Evolutionary conservation across 2,113 vertebrate genomes (phyloP).

Genomic region (Nansenia antarctica): DNA sequence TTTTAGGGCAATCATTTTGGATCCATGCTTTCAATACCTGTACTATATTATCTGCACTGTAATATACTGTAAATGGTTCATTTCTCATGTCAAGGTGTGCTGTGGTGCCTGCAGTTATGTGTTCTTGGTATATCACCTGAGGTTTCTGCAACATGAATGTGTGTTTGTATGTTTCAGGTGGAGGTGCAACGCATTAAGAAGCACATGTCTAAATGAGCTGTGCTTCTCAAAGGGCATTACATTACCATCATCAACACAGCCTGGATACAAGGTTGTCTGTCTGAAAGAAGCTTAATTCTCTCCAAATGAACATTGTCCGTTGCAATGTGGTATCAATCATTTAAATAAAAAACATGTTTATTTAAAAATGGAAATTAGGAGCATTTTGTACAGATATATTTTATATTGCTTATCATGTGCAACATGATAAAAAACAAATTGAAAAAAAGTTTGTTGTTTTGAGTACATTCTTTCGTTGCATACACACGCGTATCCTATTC

Average conservation of each 20-base stretch:
- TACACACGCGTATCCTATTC: neutral
- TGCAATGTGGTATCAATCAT: neutral
- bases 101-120: neutral
- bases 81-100: neutral
- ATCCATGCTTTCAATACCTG: too few species aligned
- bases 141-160: constrained; percentile 27
- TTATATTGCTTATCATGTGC: constrained; percentile 1
- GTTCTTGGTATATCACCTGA: neutral
- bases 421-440: neutral
- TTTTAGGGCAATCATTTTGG: too few species aligned
- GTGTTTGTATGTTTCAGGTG: constrained; percentile 76
- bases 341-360: neutral
- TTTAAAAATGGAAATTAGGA: neutral
- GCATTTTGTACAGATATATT: neutral
- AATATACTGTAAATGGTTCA: neutral
- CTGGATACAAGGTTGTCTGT: neutral
- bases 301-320: neutral
- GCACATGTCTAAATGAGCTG: constrained; percentile 88
- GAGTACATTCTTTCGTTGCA: neutral
- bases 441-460: neutral
- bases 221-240: neutral
- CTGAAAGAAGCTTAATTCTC: neutral
- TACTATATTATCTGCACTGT: too few species aligned
- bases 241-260: neutral
- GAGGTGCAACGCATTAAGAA: constrained; percentile 96